phyloP scores from a whole-genome alignment of 2,888 invertebrate genomes.

The Agrypnus murinus region DNA sequence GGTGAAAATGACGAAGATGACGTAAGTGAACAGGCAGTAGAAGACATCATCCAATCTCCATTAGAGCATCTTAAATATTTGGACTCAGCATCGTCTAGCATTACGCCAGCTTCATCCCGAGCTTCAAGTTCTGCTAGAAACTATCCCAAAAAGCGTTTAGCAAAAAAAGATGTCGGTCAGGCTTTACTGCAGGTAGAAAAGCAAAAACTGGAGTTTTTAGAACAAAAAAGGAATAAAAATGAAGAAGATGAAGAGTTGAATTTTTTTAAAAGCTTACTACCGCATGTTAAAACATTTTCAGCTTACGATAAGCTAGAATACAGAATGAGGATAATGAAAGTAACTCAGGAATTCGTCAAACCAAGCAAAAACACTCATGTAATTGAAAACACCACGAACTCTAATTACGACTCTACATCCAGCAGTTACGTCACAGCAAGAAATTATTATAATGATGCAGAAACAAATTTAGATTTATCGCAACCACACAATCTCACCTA shows the following conservation, averaged over 20 bases:
- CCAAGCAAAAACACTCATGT: too few species aligned
- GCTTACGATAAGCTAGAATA: too few species aligned
- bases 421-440: too few species aligned
- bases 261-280: constrained; percentile 32
- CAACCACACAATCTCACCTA: too few species aligned
- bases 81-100: background rate
- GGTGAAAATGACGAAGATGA: constrained; percentile 4
- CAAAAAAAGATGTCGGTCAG: constrained; percentile 2
- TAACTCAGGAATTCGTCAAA: too few species aligned
- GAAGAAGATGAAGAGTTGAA: background rate
- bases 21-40: background rate
- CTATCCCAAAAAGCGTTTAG: background rate
- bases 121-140: background rate
- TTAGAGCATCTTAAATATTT: background rate
- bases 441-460: too few species aligned
- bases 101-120: background rate
- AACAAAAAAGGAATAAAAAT: background rate
- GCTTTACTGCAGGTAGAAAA: constrained; percentile 20
- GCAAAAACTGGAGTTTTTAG: constrained; percentile 7
- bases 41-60: background rate
- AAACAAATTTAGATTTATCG: too few species aligned
- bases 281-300: too few species aligned
- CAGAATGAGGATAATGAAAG: too few species aligned
- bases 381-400: too few species aligned
- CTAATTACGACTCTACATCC: too few species aligned